Conservation (phyloP, 2,797 vertebrate species). For the Scolopax rusticola region DNA sequence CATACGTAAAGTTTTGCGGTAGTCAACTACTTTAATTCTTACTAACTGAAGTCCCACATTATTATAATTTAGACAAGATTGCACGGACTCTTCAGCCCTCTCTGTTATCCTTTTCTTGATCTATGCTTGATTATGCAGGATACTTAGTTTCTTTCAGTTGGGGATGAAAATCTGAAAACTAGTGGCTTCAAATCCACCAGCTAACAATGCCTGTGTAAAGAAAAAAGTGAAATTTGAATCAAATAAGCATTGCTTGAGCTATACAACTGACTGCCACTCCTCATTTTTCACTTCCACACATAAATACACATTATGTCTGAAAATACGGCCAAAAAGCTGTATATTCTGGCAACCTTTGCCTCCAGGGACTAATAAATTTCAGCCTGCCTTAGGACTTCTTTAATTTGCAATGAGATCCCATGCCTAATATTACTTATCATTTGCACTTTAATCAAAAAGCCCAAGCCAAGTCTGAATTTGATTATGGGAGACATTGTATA, state of each 20-base stretch:
- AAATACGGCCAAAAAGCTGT: neutral
- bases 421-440: neutral
- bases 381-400: neutral
- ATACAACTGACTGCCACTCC: neutral
- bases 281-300: neutral
- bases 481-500: neutral
- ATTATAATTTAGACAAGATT: neutral
- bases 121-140: neutral
- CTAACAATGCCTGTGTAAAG: neutral
- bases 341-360: neutral
- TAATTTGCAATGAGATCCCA: neutral
- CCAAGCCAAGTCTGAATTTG: neutral
- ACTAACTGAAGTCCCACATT: neutral
- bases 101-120: neutral
- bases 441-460: neutral
- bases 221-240: neutral
- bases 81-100: neutral
- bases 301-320: neutral
- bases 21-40: neutral
- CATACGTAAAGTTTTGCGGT: neutral
- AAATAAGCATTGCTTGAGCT: neutral
- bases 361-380: neutral
- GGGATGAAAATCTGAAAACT: neutral
- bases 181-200: neutral
- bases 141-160: neutral